Evolutionary conservation across 2,888 invertebrate species (phyloP).

Genomic region (Invenusta paracnida): DNA sequence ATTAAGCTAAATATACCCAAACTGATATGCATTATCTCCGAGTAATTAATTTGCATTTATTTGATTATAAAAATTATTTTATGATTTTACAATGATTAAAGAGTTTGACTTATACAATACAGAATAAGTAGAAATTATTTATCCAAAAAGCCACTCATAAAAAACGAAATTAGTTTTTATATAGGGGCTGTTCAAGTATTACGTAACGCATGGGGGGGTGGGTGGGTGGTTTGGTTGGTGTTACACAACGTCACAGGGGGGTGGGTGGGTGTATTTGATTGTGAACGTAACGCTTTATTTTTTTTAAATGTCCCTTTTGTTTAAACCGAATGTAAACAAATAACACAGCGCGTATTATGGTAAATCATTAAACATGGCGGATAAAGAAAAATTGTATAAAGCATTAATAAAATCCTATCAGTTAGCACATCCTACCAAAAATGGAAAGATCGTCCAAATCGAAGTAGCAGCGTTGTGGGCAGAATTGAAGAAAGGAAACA

Average conservation of each 20-base stretch:
- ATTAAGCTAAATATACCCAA: too few relatives aligned
- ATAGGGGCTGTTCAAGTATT: constrained; percentile 28
- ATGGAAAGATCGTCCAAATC: not conserved
- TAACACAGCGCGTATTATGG: not conserved
- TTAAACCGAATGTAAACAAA: constrained; percentile 12
- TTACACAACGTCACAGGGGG: constrained; percentile 12
- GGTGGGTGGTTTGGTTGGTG: constrained; percentile 15
- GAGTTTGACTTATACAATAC: too few relatives aligned
- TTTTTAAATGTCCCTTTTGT: not conserved
- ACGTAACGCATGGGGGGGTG: constrained; percentile 9
- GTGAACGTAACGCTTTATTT: constrained; percentile 2
- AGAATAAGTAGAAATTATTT: too few relatives aligned
- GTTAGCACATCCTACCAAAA: not conserved
- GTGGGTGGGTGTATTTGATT: constrained; percentile 22
- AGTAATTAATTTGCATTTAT: too few relatives aligned
- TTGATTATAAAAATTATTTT: too few relatives aligned
- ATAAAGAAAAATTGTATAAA: not conserved
- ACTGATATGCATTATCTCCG: too few relatives aligned
- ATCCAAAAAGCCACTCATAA: too few relatives aligned
- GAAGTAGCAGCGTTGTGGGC: not conserved
- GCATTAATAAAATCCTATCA: not conserved
- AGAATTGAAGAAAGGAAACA: not conserved
- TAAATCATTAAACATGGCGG: not conserved
- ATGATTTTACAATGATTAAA: too few relatives aligned
- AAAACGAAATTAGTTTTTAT: too few relatives aligned